Percentiles rank a stretch among this genome's conserved stretches.
Conservation (phyloP, 2,888 invertebrate genomes). For the Eupeodes latifasciatus region DNA sequence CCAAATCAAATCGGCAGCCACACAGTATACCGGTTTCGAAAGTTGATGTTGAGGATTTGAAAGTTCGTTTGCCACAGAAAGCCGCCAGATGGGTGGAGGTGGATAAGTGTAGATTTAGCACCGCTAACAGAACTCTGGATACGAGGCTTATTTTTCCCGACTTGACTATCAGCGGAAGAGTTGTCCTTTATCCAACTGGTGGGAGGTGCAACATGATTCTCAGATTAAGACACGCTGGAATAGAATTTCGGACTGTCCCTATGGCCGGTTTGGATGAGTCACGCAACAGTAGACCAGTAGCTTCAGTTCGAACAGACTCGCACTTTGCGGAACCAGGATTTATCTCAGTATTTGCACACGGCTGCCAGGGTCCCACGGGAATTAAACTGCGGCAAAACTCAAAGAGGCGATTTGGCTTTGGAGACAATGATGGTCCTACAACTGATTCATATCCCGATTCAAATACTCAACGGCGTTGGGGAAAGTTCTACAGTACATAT, state of each 20-base stretch:
- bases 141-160: slow-evolving; percentile 92
- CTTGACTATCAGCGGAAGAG: slow-evolving; percentile 91
- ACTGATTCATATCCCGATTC: slow-evolving; percentile 71
- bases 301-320: slow-evolving; percentile 88
- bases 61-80: slow-evolving; percentile 88
- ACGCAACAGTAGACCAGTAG: slow-evolving; percentile 79
- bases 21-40: slow-evolving; percentile 77
- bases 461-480: slow-evolving; percentile 77
- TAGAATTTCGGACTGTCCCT: slow-evolving; percentile 91
- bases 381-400: slow-evolving; percentile 82
- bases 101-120: slow-evolving; percentile 91
- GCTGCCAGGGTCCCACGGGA: slow-evolving; percentile 87
- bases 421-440: slow-evolving; percentile 76
- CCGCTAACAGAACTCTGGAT: slow-evolving; percentile 89
- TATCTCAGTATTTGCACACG: slow-evolving; percentile 93
- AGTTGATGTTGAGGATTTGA: slow-evolving; percentile 82
- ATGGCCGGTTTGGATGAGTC: slow-evolving; percentile 79
- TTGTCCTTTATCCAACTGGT: slow-evolving; percentile 86
- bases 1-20: slow-evolving; percentile 44
- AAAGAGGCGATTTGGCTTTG: slow-evolving; percentile 81
- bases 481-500: slow-evolving; percentile 77
- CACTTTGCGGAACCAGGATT: slow-evolving; percentile 94
- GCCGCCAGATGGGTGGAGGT: slow-evolving; percentile 88
- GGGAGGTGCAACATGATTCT: slow-evolving; percentile 92
- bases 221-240: slow-evolving; percentile 90